Percentiles rank a stretch among this genome's conserved stretches.
These are phyloP conservation scores for Gastrophysa polygoni DNA, from an alignment of 2,888 invertebrate species.

Conservation along the genomic window DNA sequence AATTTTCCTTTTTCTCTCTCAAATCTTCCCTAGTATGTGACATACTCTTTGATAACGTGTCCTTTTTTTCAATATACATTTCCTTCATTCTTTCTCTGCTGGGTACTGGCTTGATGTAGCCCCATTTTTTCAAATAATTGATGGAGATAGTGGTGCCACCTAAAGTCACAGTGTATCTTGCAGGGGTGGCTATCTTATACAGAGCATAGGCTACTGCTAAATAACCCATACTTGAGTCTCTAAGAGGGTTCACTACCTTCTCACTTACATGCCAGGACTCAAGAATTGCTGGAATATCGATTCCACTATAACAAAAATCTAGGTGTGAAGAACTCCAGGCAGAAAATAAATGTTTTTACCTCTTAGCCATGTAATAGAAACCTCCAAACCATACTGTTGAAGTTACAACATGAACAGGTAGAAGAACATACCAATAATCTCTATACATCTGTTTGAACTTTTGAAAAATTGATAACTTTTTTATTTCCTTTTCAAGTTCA, in stretches of 20 bases:
- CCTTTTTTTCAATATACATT: constrained; percentile 67
- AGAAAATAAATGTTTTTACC: constrained; percentile 64
- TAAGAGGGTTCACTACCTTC: constrained; percentile 74
- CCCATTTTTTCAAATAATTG: constrained; percentile 77
- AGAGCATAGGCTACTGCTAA: constrained; percentile 88
- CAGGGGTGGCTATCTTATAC: constrained; percentile 91
- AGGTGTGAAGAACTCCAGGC: background rate
- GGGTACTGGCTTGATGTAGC: constrained; percentile 84
- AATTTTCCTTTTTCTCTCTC: constrained; percentile 41
- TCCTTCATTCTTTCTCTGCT: constrained; percentile 67
- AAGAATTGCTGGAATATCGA: constrained; percentile 83
- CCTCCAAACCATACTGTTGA: constrained; percentile 87
- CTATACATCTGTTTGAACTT: constrained; percentile 91
- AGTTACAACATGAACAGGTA: constrained; percentile 91
- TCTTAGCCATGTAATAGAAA: constrained; percentile 85
- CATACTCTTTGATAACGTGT: constrained; percentile 66
- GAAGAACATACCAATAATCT: constrained; percentile 95
- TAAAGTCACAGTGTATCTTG: constrained; percentile 90
- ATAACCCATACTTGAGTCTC: constrained; percentile 83
- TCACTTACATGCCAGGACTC: constrained; percentile 82
- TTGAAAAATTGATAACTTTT: constrained; percentile 71
- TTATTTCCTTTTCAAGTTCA: constrained; percentile 6
- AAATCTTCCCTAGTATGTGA: constrained; percentile 47
- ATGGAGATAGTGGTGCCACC: constrained; percentile 88
- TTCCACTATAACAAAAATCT: constrained; percentile 71